Percentiles rank a stretch among this genome's conserved stretches.
Evolutionary conservation across 2,113 vertebrate species (phyloP).

Genomic region (Indri indri): DNA sequence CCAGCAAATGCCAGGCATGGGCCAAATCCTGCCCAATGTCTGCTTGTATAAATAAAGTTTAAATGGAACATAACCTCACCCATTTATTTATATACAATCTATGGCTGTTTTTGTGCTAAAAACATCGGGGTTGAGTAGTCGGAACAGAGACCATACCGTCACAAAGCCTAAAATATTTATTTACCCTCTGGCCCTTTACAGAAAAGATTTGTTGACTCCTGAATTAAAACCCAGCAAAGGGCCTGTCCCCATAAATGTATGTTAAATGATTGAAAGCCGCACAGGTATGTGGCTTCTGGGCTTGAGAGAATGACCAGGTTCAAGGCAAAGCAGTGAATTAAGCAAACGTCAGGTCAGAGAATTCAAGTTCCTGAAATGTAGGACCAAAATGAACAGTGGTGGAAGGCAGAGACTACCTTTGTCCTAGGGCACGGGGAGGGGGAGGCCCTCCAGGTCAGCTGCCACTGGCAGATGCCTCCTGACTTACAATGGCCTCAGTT

Average conservation of each 20-base stretch:
- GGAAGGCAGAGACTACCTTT: neutral
- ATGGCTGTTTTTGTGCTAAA: neutral
- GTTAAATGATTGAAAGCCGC: neutral
- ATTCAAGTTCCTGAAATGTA: neutral
- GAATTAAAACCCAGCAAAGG: neutral
- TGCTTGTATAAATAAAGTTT: neutral
- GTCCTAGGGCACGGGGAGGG: neutral
- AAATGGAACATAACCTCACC: neutral
- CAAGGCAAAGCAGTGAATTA: neutral
- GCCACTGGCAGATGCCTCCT: neutral
- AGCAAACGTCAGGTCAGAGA: neutral
- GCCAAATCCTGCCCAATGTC: neutral
- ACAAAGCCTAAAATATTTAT: too few species aligned
- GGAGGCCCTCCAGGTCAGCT: neutral
- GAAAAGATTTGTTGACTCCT: neutral
- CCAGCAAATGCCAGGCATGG: neutral
- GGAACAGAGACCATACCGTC: too few species aligned
- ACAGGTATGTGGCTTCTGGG: neutral
- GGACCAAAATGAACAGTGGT: neutral
- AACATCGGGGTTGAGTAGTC: too few species aligned
- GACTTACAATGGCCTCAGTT: neutral
- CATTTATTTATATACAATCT: neutral
- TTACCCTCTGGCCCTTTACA: too few species aligned
- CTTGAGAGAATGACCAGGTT: neutral
- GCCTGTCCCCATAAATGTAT: neutral